Evolutionary conservation across 1,140 invertebrate species (phyloP).

Genomic region (Dryas iulia): DNA sequence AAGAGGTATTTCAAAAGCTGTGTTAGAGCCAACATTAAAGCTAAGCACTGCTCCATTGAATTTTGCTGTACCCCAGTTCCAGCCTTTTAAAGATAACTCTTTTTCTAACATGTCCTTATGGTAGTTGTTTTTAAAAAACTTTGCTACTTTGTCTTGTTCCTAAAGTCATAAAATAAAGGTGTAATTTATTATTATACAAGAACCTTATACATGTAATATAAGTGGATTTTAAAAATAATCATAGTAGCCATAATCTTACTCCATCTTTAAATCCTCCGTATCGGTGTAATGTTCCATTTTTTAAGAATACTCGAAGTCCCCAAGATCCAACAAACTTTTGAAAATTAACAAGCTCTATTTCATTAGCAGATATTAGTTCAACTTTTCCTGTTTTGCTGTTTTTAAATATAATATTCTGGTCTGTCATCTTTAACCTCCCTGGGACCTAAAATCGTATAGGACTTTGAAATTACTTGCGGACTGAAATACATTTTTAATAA

Average conservation of each 20-base stretch:
- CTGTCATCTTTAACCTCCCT: constrained; percentile 95
- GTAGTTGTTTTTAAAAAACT: constrained; percentile 92
- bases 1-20: constrained; percentile 98
- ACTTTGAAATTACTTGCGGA: background rate
- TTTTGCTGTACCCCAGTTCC: constrained; percentile 99
- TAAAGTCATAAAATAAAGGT: no score
- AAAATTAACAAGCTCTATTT: constrained; percentile 96
- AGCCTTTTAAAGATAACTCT: constrained; percentile 97
- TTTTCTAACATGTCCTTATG: constrained; percentile 93
- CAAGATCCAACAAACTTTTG: constrained; percentile 94
- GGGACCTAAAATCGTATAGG: constrained; percentile 81
- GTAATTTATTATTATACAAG: no score
- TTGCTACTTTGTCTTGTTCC: constrained; percentile 91
- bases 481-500: background rate
- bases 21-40: constrained; percentile 94
- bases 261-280: constrained; percentile 96
- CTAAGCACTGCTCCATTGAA: constrained; percentile 95
- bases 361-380: constrained; percentile 90
- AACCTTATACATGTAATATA: no score
- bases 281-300: constrained; percentile 94
- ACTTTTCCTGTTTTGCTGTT: constrained; percentile 98
- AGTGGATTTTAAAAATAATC: no score
- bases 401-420: constrained; percentile 95
- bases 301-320: constrained; percentile 94
- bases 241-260: constrained; percentile 83